These are phyloP conservation scores for Sminthopsis crassicaudata DNA, from an alignment of 2,113 vertebrate species.

Conservation along the genomic window DNA sequence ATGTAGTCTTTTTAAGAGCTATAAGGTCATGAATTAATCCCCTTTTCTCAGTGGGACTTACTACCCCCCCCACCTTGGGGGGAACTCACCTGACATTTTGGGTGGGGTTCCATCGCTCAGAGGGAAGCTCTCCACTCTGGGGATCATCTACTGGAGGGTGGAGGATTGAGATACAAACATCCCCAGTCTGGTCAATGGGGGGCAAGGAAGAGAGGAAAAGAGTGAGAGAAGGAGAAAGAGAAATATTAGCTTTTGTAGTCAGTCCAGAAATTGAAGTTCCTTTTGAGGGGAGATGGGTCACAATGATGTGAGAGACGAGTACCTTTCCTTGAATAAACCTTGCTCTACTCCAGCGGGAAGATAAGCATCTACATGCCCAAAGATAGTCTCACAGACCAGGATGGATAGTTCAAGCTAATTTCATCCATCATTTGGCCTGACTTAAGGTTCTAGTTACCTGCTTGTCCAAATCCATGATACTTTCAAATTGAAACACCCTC, in stretches of 20 bases:
- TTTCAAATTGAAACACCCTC: not conserved
- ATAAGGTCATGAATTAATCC: not conserved
- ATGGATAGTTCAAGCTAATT: not conserved
- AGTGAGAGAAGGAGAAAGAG: not conserved
- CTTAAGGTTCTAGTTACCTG: accelerated
- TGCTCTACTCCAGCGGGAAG: not conserved
- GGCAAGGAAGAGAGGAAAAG: not conserved
- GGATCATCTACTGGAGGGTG: conserved; percentile 95
- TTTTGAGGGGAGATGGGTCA: not conserved
- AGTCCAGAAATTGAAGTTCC: not conserved
- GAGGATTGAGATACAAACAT: conserved; percentile 97
- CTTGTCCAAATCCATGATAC: not conserved
- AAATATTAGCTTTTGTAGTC: not conserved
- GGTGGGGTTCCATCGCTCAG: conserved; percentile 97
- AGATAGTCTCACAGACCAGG: not conserved
- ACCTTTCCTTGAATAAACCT: not conserved
- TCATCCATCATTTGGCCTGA: not conserved
- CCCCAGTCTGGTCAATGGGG: conserved; percentile 87
- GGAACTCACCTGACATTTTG: conserved; percentile 94
- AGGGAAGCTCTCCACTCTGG: conserved; percentile 95
- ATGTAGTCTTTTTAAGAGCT: not conserved
- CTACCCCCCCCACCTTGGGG: not conserved
- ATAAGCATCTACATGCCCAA: not conserved
- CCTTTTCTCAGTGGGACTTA: not conserved
- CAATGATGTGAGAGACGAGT: not conserved